A percentile compares a stretch with the other conserved stretches of the same genome.
Conservation (phyloP, 2,113 vertebrate genomes). For the Psilopogon haemacephalus region DNA sequence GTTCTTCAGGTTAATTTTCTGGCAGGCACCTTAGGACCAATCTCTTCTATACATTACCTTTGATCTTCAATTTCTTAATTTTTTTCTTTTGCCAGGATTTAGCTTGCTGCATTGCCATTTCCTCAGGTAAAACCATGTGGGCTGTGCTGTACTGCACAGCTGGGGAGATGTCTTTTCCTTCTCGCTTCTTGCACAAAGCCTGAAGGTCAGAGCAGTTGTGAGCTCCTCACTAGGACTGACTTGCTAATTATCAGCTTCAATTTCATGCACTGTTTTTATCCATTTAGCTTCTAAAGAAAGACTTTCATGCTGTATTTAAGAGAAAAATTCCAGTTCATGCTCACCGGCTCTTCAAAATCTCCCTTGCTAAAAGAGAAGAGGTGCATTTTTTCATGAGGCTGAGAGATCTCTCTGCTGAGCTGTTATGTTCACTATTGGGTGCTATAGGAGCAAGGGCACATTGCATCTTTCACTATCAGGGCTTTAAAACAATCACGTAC, state of each 20-base stretch:
- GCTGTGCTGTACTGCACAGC: background rate
- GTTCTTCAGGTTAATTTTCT: background rate
- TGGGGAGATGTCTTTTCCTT: background rate
- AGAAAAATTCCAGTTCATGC: constrained; percentile 3
- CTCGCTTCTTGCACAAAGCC: background rate
- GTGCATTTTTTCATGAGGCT: background rate
- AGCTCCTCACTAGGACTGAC: background rate
- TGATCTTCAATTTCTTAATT: background rate
- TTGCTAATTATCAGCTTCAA: constrained; percentile 39
- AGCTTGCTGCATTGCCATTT: background rate
- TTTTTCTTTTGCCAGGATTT: background rate
- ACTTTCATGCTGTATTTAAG: constrained; percentile 25
- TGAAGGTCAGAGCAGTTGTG: background rate
- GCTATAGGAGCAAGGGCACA: background rate
- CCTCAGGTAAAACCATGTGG: constrained; percentile 1
- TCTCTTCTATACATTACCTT: background rate
- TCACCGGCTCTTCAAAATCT: background rate
- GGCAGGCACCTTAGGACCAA: background rate
- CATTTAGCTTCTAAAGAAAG: constrained; percentile 47
- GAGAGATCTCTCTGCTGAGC: background rate
- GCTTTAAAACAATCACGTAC: background rate
- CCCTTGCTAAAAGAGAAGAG: background rate
- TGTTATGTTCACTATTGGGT: background rate
- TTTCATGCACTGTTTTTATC: constrained; percentile 48
- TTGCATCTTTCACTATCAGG: background rate